Evolutionary conservation across 2,113 vertebrate genomes (phyloP).

Genomic region (Nothocercus nigrocapillus): DNA sequence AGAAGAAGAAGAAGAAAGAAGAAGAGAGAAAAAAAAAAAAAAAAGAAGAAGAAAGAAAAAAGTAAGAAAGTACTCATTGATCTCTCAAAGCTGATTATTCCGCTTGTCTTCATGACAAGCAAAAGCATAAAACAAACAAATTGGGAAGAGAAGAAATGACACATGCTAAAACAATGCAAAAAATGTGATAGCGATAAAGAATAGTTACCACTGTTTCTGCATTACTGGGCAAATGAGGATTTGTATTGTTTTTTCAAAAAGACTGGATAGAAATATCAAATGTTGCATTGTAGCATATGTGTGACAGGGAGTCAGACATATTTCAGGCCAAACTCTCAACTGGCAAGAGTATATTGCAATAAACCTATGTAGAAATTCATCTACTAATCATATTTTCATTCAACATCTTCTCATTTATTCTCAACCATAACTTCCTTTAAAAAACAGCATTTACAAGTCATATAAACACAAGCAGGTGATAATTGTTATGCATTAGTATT

Average conservation of each 20-base stretch:
- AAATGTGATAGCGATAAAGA: not conserved
- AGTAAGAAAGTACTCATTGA: not conserved
- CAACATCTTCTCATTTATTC: not conserved
- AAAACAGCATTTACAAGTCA: not conserved
- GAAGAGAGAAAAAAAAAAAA: not conserved
- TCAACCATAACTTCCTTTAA: not conserved
- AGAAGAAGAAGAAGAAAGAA: not conserved
- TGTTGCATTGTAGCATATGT: not conserved
- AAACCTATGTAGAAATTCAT: not conserved
- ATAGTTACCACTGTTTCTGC: not conserved
- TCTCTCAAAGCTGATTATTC: not conserved
- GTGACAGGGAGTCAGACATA: not conserved
- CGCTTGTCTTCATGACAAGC: not conserved
- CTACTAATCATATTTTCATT: not conserved
- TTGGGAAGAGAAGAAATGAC: not conserved
- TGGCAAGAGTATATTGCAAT: not conserved
- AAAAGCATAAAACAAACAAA: not conserved
- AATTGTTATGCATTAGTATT: not conserved
- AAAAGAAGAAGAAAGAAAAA: fast-evolving
- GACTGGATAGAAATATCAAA: not conserved
- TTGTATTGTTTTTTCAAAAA: not conserved
- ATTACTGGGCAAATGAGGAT: not conserved
- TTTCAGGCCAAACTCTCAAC: not conserved
- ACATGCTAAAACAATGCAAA: not conserved
- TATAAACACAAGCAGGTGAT: not conserved